Evolutionary conservation across 2,888 invertebrate genomes (phyloP), one percentile per base, ranked within the genome.

Genomic region (Limnephilus rhombicus): DNA sequence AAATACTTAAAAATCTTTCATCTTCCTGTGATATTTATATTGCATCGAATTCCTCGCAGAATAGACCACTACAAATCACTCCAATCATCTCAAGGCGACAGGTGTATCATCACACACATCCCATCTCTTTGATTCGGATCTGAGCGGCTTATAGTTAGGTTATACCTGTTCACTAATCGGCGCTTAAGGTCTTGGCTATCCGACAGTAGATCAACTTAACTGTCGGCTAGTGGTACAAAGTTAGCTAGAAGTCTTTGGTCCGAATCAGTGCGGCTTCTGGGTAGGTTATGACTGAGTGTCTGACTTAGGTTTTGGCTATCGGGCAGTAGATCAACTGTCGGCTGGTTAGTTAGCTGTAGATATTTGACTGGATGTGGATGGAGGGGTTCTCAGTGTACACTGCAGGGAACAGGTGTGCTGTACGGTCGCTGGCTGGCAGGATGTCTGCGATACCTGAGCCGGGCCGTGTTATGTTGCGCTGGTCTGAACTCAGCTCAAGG

Each of bases 391-490:
- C 24, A 68, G 7, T 24, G 24, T 18, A 18, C 15, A 18, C 53
- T 53, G 18, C 34, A 18, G 88, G 80, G 29, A 80, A 89, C 88
- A 89, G 88, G 88, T 89, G 88, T 89, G 88, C 68, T 24, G 7
- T 7, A 18, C 24, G 49, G 13, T 49, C 15, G 15, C 13, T 49
- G 68, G n/a, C 68, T 80, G 80, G 88, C 88, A 89, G 88, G 88
- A 89, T 89, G 88, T 89, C 80, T 89, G 80, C 80, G 88, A 89
- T 89, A 89, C 88, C 88, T 89, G 88, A 89, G 88, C 88, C 24
- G 68, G 68, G 24, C 24, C 9, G 68, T 68, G 68, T 68, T 68
- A 4, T n/a, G 53, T 53, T 53, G 53, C 53, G 18, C 53, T 68
- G 68, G 68, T 68, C 24, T 80, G 80, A 41, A 53, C 87, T 68